Evolutionary conservation across 1,140 invertebrate genomes (phyloP).

Genomic region (Protaetia brevitarsis): DNA sequence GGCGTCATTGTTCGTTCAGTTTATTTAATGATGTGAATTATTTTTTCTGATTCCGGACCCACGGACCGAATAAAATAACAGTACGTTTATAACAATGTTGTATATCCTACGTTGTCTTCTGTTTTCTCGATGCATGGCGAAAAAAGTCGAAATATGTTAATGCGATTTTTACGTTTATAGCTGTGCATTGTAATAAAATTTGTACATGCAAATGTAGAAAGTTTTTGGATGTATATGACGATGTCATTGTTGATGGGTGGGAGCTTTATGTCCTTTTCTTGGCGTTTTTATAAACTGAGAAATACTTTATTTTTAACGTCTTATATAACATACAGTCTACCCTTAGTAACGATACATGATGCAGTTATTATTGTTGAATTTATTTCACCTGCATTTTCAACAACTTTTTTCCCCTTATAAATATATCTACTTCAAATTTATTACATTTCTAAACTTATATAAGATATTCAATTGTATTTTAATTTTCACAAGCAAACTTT

Average conservation of each 20-base stretch:
- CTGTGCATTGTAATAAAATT: background rate
- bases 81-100: background rate
- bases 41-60: slow-evolving; percentile 1
- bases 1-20: background rate
- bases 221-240: background rate
- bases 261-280: background rate
- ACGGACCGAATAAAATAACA: background rate
- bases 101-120: background rate
- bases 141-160: slow-evolving; percentile 2
- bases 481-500: too few species aligned
- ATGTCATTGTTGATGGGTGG: background rate
- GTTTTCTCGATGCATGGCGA: background rate
- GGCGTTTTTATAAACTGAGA: background rate
- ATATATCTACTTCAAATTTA: too few species aligned
- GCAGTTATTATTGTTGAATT: too few species aligned
- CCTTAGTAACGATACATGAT: too few species aligned
- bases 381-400: too few species aligned
- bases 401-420: too few species aligned
- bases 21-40: slow-evolving; percentile 4
- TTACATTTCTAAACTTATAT: too few species aligned
- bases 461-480: too few species aligned
- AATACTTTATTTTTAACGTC: too few species aligned
- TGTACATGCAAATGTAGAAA: background rate
- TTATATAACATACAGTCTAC: too few species aligned
- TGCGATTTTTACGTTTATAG: background rate